Conservation (phyloP, 2,888 invertebrate genomes). For the Druceiella hillmani region DNA sequence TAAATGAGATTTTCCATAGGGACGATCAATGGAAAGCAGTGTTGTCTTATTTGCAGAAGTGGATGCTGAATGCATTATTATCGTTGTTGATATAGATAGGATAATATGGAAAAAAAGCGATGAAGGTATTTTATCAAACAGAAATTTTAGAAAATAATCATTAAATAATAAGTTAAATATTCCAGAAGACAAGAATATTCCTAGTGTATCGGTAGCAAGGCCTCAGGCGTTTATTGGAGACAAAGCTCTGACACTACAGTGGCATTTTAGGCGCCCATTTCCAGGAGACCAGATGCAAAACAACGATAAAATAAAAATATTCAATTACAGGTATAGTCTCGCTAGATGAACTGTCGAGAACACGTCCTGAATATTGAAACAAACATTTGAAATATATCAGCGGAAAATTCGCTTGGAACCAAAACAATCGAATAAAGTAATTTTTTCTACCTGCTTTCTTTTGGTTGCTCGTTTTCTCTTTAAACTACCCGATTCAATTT, state of each 20-base stretch:
- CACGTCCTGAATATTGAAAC: constrained; percentile 3
- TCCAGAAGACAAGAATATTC: too few relatives aligned
- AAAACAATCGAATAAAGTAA: constrained; percentile 1
- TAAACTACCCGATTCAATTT: too few relatives aligned
- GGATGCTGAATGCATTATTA: constrained; percentile 4
- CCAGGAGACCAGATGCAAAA: constrained; percentile 3
- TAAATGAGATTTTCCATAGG: too few relatives aligned
- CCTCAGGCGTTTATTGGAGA: too few relatives aligned
- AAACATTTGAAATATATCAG: constrained; percentile 7
- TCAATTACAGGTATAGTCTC: constrained; percentile 5
- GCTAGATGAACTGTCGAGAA: constrained; percentile 5
- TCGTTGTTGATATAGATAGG: too few relatives aligned
- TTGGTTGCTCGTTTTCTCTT: too few relatives aligned
- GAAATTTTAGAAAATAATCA: too few relatives aligned
- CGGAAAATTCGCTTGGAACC: constrained; percentile 5
- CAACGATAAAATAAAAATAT: constrained; percentile 4
- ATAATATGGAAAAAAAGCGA: too few relatives aligned
- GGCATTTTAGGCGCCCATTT: constrained; percentile 6
- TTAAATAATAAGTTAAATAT: too few relatives aligned
- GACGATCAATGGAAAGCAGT: too few relatives aligned
- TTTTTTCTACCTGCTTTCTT: constrained; percentile 4
- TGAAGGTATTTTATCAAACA: too few relatives aligned
- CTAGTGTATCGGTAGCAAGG: too few relatives aligned
- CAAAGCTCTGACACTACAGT: constrained; percentile 4
- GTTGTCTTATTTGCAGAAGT: constrained; percentile 5